These are phyloP conservation scores for Dendroctonus valens DNA, from an alignment of 1,140 invertebrate species.

Conservation along the genomic window DNA sequence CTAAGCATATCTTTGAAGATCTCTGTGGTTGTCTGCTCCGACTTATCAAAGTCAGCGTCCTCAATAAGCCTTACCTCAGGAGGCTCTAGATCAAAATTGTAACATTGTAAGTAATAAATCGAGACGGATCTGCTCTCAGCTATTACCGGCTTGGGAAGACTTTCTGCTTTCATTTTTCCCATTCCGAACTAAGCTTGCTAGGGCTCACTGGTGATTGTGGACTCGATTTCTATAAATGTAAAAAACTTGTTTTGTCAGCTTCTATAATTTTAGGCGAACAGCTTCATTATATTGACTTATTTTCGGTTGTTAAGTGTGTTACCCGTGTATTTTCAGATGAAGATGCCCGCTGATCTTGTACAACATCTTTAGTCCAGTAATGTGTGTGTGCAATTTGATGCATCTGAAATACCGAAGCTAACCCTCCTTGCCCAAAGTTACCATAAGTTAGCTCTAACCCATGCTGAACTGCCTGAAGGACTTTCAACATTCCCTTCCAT, in stretches of 20 bases:
- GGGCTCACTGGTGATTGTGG: slow-evolving; percentile 64
- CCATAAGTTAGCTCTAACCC: slow-evolving; percentile 91
- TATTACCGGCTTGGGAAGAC: slow-evolving; percentile 53
- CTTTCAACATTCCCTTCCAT: slow-evolving; percentile 96
- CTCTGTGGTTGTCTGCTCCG: slow-evolving; percentile 71
- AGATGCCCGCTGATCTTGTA: slow-evolving; percentile 50
- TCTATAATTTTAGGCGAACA: neutral
- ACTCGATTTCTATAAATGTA: slow-evolving; percentile 44
- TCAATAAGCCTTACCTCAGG: slow-evolving; percentile 54
- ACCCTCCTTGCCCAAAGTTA: slow-evolving; percentile 93
- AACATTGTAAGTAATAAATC: slow-evolving; percentile 3
- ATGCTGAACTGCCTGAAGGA: slow-evolving; percentile 82
- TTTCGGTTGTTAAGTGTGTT: neutral
- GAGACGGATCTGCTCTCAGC: neutral
- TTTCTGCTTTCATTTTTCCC: slow-evolving; percentile 54
- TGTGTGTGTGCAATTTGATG: slow-evolving; percentile 98
- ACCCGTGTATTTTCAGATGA: slow-evolving; percentile 45
- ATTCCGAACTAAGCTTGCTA: slow-evolving; percentile 49
- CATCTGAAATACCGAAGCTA: slow-evolving; percentile 95
- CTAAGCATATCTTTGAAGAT: slow-evolving; percentile 87
- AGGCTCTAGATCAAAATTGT: slow-evolving; percentile 44
- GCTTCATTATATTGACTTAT: neutral
- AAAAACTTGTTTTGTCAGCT: neutral
- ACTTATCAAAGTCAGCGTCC: slow-evolving; percentile 48
- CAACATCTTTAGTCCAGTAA: slow-evolving; percentile 90